Percentiles rank a stretch among this genome's conserved stretches.
phyloP scores from a whole-genome alignment of 1,140 invertebrate species.

The Mylabris phalerata region DNA sequence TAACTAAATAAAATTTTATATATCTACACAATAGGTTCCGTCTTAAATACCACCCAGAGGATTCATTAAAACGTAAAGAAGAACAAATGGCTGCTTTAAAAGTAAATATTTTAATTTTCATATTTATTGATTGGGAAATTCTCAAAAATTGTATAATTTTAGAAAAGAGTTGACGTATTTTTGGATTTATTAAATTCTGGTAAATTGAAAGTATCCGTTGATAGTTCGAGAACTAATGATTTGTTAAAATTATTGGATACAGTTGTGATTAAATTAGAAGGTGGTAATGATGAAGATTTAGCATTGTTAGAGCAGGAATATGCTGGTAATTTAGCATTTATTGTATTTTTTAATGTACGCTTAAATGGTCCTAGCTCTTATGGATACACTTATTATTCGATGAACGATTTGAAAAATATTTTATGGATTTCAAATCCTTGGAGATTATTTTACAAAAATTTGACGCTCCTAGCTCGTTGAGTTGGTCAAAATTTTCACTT shows the following conservation, averaged over 20 bases:
- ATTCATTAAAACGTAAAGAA: constrained; percentile 83
- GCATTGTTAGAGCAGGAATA: constrained; percentile 63
- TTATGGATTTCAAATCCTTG: no score
- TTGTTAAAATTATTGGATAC: constrained; percentile 88
- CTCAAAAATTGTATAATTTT: neutral
- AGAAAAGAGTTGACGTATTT: constrained; percentile 88
- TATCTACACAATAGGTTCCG: constrained; percentile 78
- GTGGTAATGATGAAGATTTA: constrained; percentile 91
- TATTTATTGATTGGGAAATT: neutral
- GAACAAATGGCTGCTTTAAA: constrained; percentile 79
- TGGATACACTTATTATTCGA: no score
- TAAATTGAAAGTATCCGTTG: constrained; percentile 73
- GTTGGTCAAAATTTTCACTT: no score
- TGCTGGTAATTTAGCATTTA: constrained; percentile 25
- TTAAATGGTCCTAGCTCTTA: no score
- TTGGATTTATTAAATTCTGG: constrained; percentile 71
- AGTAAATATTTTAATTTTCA: constrained; percentile 44
- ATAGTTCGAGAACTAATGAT: constrained; percentile 80
- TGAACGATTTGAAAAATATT: no score
- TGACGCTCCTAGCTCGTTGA: no score
- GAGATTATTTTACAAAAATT: no score
- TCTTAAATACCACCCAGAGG: constrained; percentile 97
- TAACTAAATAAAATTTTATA: no score
- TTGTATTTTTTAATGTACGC: no score
- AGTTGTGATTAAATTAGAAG: constrained; percentile 95